Conservation (phyloP, 2,888 invertebrate species). For the Cosmorhoe ocellata region DNA sequence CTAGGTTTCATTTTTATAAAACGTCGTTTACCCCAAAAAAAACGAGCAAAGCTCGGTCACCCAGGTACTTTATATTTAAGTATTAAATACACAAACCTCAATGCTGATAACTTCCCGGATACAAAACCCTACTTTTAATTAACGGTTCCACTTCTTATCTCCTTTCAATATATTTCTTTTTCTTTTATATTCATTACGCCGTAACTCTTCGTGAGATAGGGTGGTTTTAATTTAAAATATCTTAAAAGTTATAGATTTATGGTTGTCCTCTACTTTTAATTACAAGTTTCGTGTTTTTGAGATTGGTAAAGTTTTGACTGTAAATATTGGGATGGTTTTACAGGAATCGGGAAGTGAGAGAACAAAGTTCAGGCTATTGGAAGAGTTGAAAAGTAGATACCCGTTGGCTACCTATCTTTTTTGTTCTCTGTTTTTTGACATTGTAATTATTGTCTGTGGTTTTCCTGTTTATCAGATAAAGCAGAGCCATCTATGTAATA, state of each 20-base stretch:
- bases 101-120: neutral
- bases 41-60: too few relatives aligned
- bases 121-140: slow-evolving; percentile 20
- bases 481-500: slow-evolving; percentile 8
- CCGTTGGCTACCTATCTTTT: too few relatives aligned
- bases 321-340: slow-evolving; percentile 33
- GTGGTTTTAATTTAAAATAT: slow-evolving; percentile 68
- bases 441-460: too few relatives aligned
- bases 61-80: too few relatives aligned
- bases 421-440: too few relatives aligned
- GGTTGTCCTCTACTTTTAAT: slow-evolving; percentile 59
- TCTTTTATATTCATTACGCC: slow-evolving; percentile 42
- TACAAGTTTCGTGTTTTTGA: slow-evolving; percentile 53
- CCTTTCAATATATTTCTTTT: slow-evolving; percentile 41
- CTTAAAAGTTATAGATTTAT: slow-evolving; percentile 71
- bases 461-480: neutral
- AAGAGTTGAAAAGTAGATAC: too few relatives aligned
- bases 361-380: too few relatives aligned
- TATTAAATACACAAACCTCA: too few relatives aligned
- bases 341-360: slow-evolving; percentile 15
- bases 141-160: slow-evolving; percentile 28
- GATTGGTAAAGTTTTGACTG: slow-evolving; percentile 38
- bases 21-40: too few relatives aligned
- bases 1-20: too few relatives aligned
- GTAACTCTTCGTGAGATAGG: slow-evolving; percentile 41